A percentile compares a stretch with the other conserved stretches of the same genome.
Evolutionary conservation across 2,113 vertebrate genomes (phyloP).

Genomic region (Irena cyanogastra): DNA sequence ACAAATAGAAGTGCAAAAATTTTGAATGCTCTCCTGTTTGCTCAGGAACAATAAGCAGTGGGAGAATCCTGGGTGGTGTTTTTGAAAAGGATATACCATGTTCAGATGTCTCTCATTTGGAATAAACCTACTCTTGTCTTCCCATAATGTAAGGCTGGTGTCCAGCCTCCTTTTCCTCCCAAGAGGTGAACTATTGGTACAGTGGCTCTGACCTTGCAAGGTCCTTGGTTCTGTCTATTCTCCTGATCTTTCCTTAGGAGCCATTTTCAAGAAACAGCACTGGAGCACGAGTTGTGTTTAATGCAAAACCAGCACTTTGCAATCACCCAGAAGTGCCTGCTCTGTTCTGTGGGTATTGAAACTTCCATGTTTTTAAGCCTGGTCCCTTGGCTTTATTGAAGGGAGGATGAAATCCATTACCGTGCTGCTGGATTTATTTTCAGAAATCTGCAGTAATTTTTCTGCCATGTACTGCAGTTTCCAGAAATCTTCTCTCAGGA

Average conservation of each 20-base stretch:
- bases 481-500: not conserved
- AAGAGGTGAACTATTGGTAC: not conserved
- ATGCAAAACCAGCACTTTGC: not conserved
- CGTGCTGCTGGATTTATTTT: not conserved
- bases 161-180: not conserved
- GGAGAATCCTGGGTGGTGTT: not conserved
- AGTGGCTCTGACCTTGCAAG: not conserved
- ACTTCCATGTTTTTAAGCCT: not conserved
- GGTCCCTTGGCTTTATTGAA: not conserved
- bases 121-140: not conserved
- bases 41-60: not conserved
- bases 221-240: not conserved
- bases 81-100: not conserved
- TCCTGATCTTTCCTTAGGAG: not conserved
- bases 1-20: not conserved
- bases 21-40: not conserved
- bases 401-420: not conserved
- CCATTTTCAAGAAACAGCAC: not conserved
- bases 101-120: not conserved
- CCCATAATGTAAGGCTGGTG: not conserved
- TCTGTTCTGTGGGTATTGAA: not conserved
- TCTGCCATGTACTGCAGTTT: not conserved
- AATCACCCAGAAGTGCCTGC: not conserved
- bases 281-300: not conserved
- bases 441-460: not conserved